phyloP scores from a whole-genome alignment of 2,888 invertebrate species.

The Maniola hyperantus region DNA sequence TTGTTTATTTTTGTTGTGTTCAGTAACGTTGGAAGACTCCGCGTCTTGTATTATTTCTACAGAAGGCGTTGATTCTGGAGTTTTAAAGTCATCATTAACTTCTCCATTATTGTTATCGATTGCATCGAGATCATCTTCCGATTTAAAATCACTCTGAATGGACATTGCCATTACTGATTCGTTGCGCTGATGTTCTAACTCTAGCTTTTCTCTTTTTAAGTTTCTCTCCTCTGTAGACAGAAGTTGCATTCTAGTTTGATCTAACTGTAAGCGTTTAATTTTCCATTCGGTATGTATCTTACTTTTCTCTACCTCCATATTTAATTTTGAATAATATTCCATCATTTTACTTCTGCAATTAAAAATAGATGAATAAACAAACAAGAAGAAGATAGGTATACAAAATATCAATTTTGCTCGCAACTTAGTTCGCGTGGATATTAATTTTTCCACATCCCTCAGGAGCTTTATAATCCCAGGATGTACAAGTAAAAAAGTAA shows the following conservation, averaged over 20 bases:
- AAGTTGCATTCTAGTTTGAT: conserved; percentile 71
- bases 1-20: conserved; percentile 46
- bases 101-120: conserved; percentile 40
- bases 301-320: conserved; percentile 82
- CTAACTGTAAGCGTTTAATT: conserved; percentile 72
- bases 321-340: conserved; percentile 85
- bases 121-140: conserved; percentile 47
- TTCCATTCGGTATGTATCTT: conserved; percentile 83
- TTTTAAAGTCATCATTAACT: conserved; percentile 36
- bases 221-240: conserved; percentile 79
- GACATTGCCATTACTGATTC: conserved; percentile 70
- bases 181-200: conserved; percentile 67
- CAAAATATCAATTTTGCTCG: no score
- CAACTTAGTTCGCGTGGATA: no score
- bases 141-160: conserved; percentile 58
- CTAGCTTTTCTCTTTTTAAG: conserved; percentile 79
- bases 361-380: not conserved
- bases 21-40: conserved; percentile 24
- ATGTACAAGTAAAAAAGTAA: not conserved
- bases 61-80: conserved; percentile 37
- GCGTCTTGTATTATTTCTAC: conserved; percentile 24
- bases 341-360: conserved; percentile 81
- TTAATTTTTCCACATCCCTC: no score
- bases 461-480: no score
- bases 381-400: not conserved